A percentile compares a stretch with the other conserved stretches of the same genome.
These are phyloP conservation scores for Thymelicus sylvestris DNA, from an alignment of 2,888 invertebrate genomes.

Conservation along the genomic window DNA sequence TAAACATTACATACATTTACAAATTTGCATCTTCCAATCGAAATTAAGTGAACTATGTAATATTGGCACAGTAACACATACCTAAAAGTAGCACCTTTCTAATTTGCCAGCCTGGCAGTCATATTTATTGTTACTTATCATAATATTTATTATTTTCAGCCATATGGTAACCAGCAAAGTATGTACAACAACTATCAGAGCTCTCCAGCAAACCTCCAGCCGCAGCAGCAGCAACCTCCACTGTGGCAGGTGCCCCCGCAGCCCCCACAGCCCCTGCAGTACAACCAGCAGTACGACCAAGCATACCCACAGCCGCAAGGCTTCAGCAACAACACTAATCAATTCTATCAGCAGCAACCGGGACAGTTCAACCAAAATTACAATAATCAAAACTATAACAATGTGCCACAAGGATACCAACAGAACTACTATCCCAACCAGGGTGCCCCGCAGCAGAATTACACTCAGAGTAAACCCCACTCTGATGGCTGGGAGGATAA, in stretches of 20 bases:
- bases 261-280: slow-evolving; percentile 57
- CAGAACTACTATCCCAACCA: slow-evolving; percentile 67
- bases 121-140: slow-evolving; percentile 9
- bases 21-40: not conserved
- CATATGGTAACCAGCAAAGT: slow-evolving; percentile 67
- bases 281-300: slow-evolving; percentile 75
- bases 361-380: slow-evolving; percentile 68
- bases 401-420: slow-evolving; percentile 59
- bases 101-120: not conserved
- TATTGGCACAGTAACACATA: no score
- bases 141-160: slow-evolving; percentile 51
- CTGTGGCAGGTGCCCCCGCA: slow-evolving; percentile 69
- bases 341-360: slow-evolving; percentile 62
- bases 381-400: slow-evolving; percentile 57
- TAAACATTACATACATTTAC: slow-evolving; percentile 40
- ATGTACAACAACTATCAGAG: slow-evolving; percentile 67
- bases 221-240: slow-evolving; percentile 59
- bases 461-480: slow-evolving; percentile 56
- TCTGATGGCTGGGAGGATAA: slow-evolving; percentile 75
- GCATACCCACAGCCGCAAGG: slow-evolving; percentile 63
- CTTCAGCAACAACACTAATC: slow-evolving; percentile 65
- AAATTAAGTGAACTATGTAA: no score
- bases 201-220: slow-evolving; percentile 45
- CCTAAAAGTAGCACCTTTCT: no score
- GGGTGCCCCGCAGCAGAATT: slow-evolving; percentile 55